Base-by-base conservation (phyloP, 2,888 invertebrate genomes). In the Glomeris marginata region DNA sequence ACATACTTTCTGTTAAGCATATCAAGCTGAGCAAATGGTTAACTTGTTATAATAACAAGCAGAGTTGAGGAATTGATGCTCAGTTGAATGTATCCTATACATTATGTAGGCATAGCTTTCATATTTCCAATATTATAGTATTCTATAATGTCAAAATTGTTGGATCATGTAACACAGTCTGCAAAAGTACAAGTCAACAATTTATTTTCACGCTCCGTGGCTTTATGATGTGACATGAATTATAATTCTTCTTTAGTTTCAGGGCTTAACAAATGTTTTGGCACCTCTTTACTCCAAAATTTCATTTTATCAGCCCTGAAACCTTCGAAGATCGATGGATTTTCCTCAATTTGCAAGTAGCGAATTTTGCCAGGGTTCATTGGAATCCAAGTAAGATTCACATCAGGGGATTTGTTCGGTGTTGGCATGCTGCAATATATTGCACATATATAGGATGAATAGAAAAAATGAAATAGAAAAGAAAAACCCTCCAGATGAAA, bases 351-450 rank as follows among this genome's bases (percentile, higher is more conserved):
- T 28, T 44, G 42, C 20, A 49, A 28, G 22, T 43, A 43, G 10
- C 49, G 49, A 44, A 49, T 44, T 33, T 49, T 49, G 3, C 49
- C 49, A 2, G 49, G 49, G 28, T 49, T 49, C 49, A 49, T 44
- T n/a, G 49, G 49, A 11, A 44, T 49, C 49, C 49, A 49, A 13
- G 36, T 44, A 11, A 49, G 44, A 11, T 42, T 42, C 16, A 49
- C 18, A 44, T 43, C 44, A 6, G 43, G 37, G 21, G 16, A 18
- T 20, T 33, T 45, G 18, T 33, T 49, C 16, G 49, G 49, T 11
- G 49, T 49, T 36, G 49, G 49, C 49, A 49, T 49, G 15, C 49
- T 49, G 36, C 11, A 40, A 22, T 28, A 28, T 28, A 8, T 28
- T 28, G 3, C 8, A 28, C 28, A 28, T 3, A 28, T 28, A 28